These are phyloP conservation scores for Neoaliturus tenellus DNA, from an alignment of 2,888 invertebrate species.

Conservation along the genomic window DNA sequence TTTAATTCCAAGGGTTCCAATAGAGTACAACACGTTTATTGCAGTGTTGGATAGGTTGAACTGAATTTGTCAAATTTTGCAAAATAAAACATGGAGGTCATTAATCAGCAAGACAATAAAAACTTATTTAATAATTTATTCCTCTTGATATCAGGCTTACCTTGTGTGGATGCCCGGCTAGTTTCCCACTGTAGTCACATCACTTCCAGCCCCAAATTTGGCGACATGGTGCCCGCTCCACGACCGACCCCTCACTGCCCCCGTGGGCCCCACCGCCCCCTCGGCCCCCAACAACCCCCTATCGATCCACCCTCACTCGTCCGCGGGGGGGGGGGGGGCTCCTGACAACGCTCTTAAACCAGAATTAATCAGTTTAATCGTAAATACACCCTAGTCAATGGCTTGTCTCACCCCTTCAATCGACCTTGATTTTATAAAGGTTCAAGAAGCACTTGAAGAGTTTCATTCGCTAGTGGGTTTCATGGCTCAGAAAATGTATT, in stretches of 20 bases:
- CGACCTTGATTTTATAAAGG: neutral
- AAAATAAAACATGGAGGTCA: no score
- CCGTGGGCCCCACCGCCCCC: neutral
- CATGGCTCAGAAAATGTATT: no score
- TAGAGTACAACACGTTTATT: no score
- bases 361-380: conserved; percentile 45
- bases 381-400: conserved; percentile 39
- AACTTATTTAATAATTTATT: no score
- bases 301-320: neutral
- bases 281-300: neutral
- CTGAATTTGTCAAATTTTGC: no score
- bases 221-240: conserved; percentile 2
- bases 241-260: conserved; percentile 14
- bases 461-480: no score
- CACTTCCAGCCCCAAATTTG: neutral
- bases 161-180: neutral
- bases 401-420: neutral
- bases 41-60: no score
- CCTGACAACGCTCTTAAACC: conserved; percentile 40
- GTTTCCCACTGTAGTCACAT: neutral
- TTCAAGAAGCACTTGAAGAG: neutral
- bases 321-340: neutral
- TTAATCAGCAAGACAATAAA: no score
- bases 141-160: neutral
- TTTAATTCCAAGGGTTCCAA: no score